A percentile compares a stretch with the other conserved stretches of the same genome.
phyloP scores from a whole-genome alignment of 2,888 invertebrate genomes.

The Ctena decussata region DNA sequence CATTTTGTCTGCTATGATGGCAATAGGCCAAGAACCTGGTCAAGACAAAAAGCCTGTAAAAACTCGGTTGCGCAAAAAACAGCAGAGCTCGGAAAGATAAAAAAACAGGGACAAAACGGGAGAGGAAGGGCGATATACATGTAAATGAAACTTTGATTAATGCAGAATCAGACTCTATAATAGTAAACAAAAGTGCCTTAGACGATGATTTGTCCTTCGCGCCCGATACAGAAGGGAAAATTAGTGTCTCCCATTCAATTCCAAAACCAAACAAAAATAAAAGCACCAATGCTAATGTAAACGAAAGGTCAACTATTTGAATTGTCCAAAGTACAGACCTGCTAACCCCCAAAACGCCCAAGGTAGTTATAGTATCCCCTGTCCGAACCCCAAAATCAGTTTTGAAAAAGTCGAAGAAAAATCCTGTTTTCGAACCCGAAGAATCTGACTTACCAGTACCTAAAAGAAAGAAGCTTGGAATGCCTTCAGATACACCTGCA shows the following conservation, averaged over 20 bases:
- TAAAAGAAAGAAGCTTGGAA: background rate
- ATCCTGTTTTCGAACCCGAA: background rate
- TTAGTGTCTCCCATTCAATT: background rate
- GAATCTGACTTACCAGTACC: background rate
- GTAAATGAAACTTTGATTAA: background rate
- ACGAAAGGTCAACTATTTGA: background rate
- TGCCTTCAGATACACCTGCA: background rate
- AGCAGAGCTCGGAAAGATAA: background rate
- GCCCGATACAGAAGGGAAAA: background rate
- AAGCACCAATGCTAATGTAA: background rate
- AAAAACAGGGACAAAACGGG: conserved; percentile 4
- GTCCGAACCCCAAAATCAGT: background rate
- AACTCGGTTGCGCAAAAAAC: background rate
- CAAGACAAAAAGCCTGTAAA: conserved; percentile 11
- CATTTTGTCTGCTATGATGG: conserved; percentile 23
- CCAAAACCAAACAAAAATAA: background rate
- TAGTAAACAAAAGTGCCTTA: background rate
- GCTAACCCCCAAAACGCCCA: background rate
- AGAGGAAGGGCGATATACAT: background rate
- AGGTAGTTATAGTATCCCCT: background rate
- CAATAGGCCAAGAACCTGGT: conserved; percentile 2
- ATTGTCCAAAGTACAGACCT: background rate
- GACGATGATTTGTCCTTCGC: background rate
- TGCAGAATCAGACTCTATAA: background rate
- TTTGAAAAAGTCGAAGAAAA: background rate